These are phyloP conservation scores for Onychostoma macrolepis DNA, from an alignment of 2,113 vertebrate genomes.

Conservation along the genomic window DNA sequence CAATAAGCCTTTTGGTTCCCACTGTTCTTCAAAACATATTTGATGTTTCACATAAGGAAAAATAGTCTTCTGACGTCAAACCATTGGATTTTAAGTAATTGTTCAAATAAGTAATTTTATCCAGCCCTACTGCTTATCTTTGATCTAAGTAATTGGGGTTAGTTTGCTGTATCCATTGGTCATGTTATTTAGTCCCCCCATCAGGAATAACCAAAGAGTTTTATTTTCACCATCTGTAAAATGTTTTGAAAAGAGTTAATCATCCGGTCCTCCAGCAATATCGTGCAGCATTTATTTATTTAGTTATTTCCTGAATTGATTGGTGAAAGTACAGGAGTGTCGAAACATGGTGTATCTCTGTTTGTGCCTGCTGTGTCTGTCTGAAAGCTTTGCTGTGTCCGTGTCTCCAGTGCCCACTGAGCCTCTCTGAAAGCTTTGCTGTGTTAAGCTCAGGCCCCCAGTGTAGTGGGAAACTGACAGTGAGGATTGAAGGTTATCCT, in stretches of 20 bases:
- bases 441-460: constrained; percentile 30
- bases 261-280: neutral
- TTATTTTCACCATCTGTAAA: neutral
- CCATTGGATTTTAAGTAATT: neutral
- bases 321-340: neutral
- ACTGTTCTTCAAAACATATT: no score
- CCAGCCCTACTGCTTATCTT: neutral
- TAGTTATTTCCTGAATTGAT: neutral
- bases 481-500: constrained; percentile 53
- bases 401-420: neutral
- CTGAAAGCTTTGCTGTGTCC: constrained; percentile 18
- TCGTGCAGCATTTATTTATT: neutral
- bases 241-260: neutral
- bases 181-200: neutral
- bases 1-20: no score
- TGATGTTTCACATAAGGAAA: no score
- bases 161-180: neutral
- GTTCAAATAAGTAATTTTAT: neutral
- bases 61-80: no score
- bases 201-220: neutral
- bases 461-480: constrained; percentile 45
- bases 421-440: constrained; percentile 29
- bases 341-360: neutral
- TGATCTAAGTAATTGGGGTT: neutral
- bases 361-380: neutral